Percentiles rank a stretch among this genome's conserved stretches.
These are phyloP conservation scores for Drosophila formosana DNA, from an alignment of 2,888 invertebrate genomes.

Conservation along the genomic window DNA sequence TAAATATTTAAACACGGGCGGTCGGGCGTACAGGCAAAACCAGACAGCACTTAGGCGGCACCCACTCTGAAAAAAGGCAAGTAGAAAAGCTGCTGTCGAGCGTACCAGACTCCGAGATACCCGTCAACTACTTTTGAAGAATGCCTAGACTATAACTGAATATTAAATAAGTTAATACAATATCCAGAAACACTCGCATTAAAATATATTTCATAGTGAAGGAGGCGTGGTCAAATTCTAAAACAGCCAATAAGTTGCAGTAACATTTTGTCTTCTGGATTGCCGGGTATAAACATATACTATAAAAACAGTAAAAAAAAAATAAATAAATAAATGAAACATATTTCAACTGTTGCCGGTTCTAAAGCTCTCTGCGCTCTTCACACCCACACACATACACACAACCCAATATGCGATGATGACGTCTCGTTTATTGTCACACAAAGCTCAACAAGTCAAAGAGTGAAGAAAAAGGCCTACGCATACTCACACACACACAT, in stretches of 20 bases:
- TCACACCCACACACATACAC: constrained; percentile 50
- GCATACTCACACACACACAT: constrained; percentile 9
- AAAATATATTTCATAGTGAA: too few relatives aligned
- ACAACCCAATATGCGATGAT: constrained; percentile 17
- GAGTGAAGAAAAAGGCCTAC: constrained; percentile 34
- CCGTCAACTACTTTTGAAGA: background rate
- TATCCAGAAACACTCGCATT: too few relatives aligned
- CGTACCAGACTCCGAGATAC: background rate
- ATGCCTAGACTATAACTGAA: too few relatives aligned
- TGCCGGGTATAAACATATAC: constrained; percentile 20
- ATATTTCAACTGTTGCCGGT: constrained; percentile 76
- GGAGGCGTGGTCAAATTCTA: too few relatives aligned
- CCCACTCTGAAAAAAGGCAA: constrained; percentile 60
- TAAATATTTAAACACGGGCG: constrained; percentile 64
- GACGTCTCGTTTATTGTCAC: constrained; percentile 36
- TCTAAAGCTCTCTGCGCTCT: constrained; percentile 47
- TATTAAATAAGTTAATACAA: too few relatives aligned
- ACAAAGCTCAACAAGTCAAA: constrained; percentile 63
- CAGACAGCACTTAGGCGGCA: constrained; percentile 75
- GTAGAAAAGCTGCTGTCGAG: constrained; percentile 2
- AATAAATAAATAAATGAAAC: constrained; percentile 43
- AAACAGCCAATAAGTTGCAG: background rate
- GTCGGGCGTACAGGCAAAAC: constrained; percentile 37
- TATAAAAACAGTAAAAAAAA: constrained; percentile 2
- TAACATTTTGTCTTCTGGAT: background rate